Evolutionary conservation across 2,888 invertebrate genomes (phyloP).

Genomic region (Lathronympha strigana): DNA sequence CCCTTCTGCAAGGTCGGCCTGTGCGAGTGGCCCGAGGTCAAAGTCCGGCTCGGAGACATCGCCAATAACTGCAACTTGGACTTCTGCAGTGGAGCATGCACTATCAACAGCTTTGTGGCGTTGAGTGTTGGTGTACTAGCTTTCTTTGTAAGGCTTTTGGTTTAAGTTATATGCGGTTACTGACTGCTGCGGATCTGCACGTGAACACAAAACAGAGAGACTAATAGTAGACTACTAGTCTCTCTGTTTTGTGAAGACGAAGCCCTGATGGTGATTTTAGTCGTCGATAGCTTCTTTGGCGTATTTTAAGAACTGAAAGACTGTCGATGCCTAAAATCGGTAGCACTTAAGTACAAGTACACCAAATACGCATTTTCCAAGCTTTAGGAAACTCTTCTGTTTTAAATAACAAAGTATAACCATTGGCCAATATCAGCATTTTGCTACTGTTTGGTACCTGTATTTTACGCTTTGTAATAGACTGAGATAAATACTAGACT

Average conservation of each 20-base stretch:
- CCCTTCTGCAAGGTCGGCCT: slow-evolving; percentile 90
- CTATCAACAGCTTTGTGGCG: slow-evolving; percentile 46
- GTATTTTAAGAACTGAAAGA: too few relatives aligned
- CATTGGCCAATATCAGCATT: too few relatives aligned
- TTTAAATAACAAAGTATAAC: not conserved
- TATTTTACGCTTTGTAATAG: too few relatives aligned
- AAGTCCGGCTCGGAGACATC: slow-evolving; percentile 82
- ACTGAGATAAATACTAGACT: too few relatives aligned
- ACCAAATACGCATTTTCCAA: slow-evolving; percentile 20
- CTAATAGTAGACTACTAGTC: too few relatives aligned
- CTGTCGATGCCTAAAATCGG: not conserved
- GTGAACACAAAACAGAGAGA: too few relatives aligned
- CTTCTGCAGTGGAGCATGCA: slow-evolving; percentile 77
- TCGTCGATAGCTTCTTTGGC: not conserved
- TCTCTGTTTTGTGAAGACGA: not conserved
- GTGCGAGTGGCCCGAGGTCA: slow-evolving; percentile 89
- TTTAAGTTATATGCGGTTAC: not conserved
- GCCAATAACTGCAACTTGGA: slow-evolving; percentile 83
- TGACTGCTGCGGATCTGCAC: too few relatives aligned
- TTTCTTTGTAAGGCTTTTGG: slow-evolving; percentile 46
- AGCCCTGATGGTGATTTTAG: not conserved
- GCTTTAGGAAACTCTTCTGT: slow-evolving; percentile 1
- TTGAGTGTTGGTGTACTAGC: slow-evolving; percentile 49
- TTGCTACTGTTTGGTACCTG: too few relatives aligned
- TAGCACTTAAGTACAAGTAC: not conserved